Percentiles rank a stretch among this genome's conserved stretches.
Conservation (phyloP, 2,113 vertebrate genomes). For the Haemorhous mexicanus region DNA sequence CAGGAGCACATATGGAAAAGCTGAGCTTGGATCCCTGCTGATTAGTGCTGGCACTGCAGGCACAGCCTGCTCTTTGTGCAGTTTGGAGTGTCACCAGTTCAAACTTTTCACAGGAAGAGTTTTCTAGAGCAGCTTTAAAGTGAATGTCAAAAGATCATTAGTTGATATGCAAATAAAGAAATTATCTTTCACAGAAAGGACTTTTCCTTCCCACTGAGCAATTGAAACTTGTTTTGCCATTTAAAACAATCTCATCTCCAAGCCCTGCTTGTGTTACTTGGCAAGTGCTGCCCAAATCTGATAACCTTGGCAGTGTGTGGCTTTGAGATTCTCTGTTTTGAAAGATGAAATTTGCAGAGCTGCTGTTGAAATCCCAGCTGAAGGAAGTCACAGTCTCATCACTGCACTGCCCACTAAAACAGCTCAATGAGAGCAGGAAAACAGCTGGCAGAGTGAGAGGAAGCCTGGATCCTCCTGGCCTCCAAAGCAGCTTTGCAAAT, state of each 20-base stretch:
- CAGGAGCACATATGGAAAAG: neutral
- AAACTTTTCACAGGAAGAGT: neutral
- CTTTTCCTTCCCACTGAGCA: neutral
- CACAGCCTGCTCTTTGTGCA: neutral
- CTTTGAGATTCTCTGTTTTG: neutral
- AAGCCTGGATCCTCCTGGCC: neutral
- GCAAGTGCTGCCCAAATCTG: neutral
- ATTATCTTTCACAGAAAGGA: neutral
- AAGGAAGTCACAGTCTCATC: constrained; percentile 4
- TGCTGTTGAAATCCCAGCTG: constrained; percentile 19
- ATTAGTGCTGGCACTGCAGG: neutral
- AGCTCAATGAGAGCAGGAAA: constrained; percentile 3
- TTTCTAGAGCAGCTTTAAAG: neutral
- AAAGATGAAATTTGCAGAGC: constrained; percentile 7
- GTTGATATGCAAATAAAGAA: neutral
- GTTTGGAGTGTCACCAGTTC: neutral
- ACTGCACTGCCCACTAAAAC: neutral
- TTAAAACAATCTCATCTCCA: neutral
- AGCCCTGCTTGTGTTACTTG: neutral
- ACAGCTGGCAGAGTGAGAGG: neutral
- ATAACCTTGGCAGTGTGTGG: neutral
- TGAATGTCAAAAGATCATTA: neutral
- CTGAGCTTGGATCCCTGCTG: neutral
- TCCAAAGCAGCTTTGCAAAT: neutral
- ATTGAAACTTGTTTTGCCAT: neutral